A percentile compares a stretch with the other conserved stretches of the same genome.
Evolutionary conservation across 1,140 invertebrate genomes (phyloP).

Genomic region (Tetragonula clypearis): DNA sequence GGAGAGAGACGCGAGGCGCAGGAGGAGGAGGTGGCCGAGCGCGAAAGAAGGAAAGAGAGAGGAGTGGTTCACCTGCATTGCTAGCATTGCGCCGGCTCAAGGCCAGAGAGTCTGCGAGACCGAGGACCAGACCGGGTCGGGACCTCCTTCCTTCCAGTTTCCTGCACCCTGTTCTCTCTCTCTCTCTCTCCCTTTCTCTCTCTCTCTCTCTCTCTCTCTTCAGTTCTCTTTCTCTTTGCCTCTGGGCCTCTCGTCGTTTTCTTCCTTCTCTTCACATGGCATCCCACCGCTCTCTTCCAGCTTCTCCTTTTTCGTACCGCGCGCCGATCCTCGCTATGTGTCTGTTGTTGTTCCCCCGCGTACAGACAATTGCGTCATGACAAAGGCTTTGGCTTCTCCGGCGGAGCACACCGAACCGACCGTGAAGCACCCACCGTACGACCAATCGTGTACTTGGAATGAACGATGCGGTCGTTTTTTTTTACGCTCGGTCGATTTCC

Average conservation of each 20-base stretch:
- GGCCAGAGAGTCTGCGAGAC: slow-evolving; percentile 80
- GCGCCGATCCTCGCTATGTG: background rate
- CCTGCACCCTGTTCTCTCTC: slow-evolving; percentile 66
- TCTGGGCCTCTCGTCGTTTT: background rate
- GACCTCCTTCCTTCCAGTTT: slow-evolving; percentile 79
- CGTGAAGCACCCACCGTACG: background rate
- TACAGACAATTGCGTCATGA: slow-evolving; percentile 60
- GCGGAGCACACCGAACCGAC: background rate
- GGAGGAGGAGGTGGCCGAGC: slow-evolving; percentile 38
- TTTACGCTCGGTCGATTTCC: background rate
- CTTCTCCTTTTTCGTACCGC: slow-evolving; percentile 37
- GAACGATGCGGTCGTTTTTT: background rate
- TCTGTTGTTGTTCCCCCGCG: slow-evolving; percentile 12
- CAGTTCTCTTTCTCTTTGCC: background rate
- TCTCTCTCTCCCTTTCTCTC: background rate
- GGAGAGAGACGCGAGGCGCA: slow-evolving; percentile 46
- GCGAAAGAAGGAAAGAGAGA: slow-evolving; percentile 64
- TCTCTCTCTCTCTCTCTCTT: no score
- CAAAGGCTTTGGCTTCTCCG: background rate
- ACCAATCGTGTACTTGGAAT: background rate
- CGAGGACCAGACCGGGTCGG: slow-evolving; percentile 77
- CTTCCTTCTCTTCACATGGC: slow-evolving; percentile 33
- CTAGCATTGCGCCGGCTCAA: slow-evolving; percentile 81
- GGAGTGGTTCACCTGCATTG: slow-evolving; percentile 82
- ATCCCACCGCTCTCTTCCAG: slow-evolving; percentile 29